Evolutionary conservation across 1,140 invertebrate species (phyloP).

Genomic region (Dryas iulia): DNA sequence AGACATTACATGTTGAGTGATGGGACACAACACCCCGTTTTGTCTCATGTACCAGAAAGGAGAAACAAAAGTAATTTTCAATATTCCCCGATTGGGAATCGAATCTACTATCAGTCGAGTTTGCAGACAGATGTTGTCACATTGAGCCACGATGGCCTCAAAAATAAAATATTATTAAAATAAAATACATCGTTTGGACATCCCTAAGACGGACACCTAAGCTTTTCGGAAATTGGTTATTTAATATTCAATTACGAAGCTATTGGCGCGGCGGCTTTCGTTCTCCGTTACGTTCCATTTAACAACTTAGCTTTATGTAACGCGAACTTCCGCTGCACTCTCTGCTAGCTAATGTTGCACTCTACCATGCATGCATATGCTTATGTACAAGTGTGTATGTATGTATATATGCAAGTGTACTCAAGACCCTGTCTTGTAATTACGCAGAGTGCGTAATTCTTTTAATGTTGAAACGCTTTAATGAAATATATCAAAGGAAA

Average conservation of each 20-base stretch:
- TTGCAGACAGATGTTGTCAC: no score
- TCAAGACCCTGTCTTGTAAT: background rate
- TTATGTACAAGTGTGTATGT: background rate
- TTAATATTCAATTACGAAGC: conserved; percentile 33
- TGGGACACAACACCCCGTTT: no score
- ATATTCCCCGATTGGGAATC: no score
- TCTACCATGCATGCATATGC: background rate
- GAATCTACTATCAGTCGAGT: no score
- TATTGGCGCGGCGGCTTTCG: conserved; percentile 25
- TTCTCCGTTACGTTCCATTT: conserved; percentile 36
- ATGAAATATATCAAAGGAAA: no score
- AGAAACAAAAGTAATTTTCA: no score
- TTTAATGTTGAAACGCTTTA: background rate
- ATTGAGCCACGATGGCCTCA: no score
- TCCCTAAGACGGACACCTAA: background rate
- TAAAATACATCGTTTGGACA: background rate
- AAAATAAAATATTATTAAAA: no score
- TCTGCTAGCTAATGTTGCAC: background rate
- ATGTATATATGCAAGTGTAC: background rate
- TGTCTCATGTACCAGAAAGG: no score
- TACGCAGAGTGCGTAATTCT: background rate
- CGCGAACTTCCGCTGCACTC: conserved; percentile 18
- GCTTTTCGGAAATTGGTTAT: conserved; percentile 26
- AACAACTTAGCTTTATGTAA: conserved; percentile 28
- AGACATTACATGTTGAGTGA: no score